Evolutionary conservation across 2,113 vertebrate genomes (phyloP), one percentile per base, ranked within the genome.

Genomic region (Peromyscus polionotus): DNA sequence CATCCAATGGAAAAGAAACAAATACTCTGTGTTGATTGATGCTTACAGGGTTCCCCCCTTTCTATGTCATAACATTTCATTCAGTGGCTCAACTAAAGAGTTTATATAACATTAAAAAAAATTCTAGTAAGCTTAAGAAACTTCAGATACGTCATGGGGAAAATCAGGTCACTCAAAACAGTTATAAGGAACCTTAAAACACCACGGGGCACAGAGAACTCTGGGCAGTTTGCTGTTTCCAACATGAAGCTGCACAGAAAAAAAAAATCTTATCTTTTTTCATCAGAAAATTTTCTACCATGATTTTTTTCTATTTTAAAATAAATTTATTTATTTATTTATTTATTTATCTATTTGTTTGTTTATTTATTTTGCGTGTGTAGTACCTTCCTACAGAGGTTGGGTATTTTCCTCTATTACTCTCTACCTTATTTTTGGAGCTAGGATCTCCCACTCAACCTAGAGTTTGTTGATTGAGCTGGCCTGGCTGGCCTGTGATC

Each of bases 21-120:
- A 97, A 98, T 90, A 95, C 93, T 94, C 96, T 80, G 84, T 96
- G 95, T 0, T 77, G 98, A 98, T 98, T 95, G 98, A 98, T 98
- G 97, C 97, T 96, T 98, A 94, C 97, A 98, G 98, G 97, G 97
- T 97, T 93, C 33, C 87, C 87, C 97, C 96, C 91, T 97, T 90
- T 88, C 91, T 93, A 92, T 96, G 97, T 98, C 98, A 98, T 97
- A 97, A 98, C 73, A 94, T 92, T 97, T 96, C 85, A 91, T 94
- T 96, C 96, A 76, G 19, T 54, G 77, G 48, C 77, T 80, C 31
- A 80, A 92, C 91, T 95, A 90, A 97, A 98, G 97, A 98, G 98
- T 97, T 97, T 93, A 88, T 57, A 88, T 75, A 96, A 97, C 93
- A 96, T 98, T 98, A 97, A 97, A 95, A 98, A 96, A 96, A 57